A percentile compares a stretch with the other conserved stretches of the same genome.
phyloP scores from a whole-genome alignment of 2,797 vertebrate genomes.

The Poliocrania exsul region DNA sequence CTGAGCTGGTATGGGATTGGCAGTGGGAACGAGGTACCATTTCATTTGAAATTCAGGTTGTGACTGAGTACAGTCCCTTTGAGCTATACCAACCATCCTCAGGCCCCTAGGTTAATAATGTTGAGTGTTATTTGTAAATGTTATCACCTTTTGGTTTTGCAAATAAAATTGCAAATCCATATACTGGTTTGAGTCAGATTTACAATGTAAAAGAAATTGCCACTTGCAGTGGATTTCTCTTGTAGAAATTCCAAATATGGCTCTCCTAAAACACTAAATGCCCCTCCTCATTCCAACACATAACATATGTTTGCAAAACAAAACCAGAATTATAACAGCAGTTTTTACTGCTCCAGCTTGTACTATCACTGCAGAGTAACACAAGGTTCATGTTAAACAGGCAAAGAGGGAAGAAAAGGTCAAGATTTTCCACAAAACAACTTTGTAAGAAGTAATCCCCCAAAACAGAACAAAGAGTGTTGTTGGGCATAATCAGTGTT shows the following conservation, averaged over 20 bases:
- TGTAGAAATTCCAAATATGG: not conserved
- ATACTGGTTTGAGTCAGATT: not conserved
- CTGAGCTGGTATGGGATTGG: not conserved
- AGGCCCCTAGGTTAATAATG: not conserved
- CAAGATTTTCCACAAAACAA: not conserved
- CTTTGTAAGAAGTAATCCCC: not conserved
- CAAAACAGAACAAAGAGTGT: not conserved
- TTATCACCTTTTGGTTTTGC: not conserved
- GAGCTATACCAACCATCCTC: not conserved
- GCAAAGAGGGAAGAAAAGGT: slow-evolving; percentile 1
- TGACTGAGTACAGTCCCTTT: not conserved
- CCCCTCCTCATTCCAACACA: not conserved
- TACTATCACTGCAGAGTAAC: not conserved
- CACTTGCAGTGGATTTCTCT: not conserved
- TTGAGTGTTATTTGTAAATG: not conserved
- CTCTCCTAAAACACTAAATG: not conserved
- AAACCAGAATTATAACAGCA: not conserved
- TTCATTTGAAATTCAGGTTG: not conserved
- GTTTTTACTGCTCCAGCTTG: not conserved
- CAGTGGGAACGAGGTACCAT: not conserved
- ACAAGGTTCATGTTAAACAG: not conserved
- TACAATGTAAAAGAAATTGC: not conserved
- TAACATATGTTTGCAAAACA: not conserved
- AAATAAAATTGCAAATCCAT: not conserved
- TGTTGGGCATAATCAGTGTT: not conserved